Evolutionary conservation across 2,888 invertebrate species (phyloP).

Genomic region (Chrysolina americana): DNA sequence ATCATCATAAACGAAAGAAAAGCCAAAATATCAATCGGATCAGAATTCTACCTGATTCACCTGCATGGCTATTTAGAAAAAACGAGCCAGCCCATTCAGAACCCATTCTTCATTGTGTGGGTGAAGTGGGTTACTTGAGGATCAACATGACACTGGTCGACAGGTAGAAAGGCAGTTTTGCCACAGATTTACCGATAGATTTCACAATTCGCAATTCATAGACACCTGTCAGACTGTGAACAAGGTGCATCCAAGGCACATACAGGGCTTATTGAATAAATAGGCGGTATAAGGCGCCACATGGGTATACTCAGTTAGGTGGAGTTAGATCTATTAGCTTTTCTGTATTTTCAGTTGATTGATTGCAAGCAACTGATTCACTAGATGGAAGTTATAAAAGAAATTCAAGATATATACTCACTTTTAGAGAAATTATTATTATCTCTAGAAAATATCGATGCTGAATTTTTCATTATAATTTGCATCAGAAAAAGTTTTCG

Average conservation of each 20-base stretch:
- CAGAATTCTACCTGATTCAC: slow-evolving; percentile 11
- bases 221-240: slow-evolving; percentile 14
- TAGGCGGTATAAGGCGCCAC: neutral
- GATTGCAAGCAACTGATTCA: too few relatives aligned
- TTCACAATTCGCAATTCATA: slow-evolving; percentile 17
- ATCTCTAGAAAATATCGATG: too few relatives aligned
- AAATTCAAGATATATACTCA: too few relatives aligned
- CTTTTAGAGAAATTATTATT: too few relatives aligned
- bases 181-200: slow-evolving; percentile 21
- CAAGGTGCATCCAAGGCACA: slow-evolving; percentile 10
- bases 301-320: neutral
- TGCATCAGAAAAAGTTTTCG: too few relatives aligned
- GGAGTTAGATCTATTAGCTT: neutral
- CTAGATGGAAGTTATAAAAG: too few relatives aligned
- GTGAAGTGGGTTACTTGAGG: slow-evolving; percentile 12
- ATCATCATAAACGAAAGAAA: slow-evolving; percentile 8
- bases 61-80: slow-evolving; percentile 20
- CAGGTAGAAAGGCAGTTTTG: slow-evolving; percentile 19
- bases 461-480: too few relatives aligned
- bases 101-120: slow-evolving; percentile 22
- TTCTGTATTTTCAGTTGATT: neutral
- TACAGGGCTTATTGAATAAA: neutral
- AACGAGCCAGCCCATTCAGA: slow-evolving; percentile 7
- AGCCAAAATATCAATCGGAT: slow-evolving; percentile 2
- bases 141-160: slow-evolving; percentile 8